Base-by-base conservation (phyloP, 2,888 invertebrate genomes). In the Ornithoptera priamus region DNA sequence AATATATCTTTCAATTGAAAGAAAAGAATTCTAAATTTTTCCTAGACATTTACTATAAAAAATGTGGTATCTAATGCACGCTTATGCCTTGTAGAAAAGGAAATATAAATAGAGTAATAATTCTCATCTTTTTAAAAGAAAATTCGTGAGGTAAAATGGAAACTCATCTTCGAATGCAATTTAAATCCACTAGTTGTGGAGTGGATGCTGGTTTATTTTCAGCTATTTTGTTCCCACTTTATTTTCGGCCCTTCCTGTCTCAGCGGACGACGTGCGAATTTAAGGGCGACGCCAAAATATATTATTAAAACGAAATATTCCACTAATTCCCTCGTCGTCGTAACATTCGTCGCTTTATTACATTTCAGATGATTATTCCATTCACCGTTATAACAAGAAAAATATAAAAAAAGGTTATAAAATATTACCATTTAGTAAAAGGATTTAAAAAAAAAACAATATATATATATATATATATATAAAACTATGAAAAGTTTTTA, bases 241-340 rank as follows among this genome's bases (percentile, higher is more conserved):
- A 90, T 91, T 90, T 86, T 85, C 75, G 86, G 87, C 86, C 85
- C 84, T 89, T 90, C 89, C 90, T 88, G 89, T 88, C 87, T 82
- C 85, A 81, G 75, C 82, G 80, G 79, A 81, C 85, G 85, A 84
- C 86, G 87, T 90, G 91, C 90, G 85, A 92, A 92, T 92, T 85
- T 88, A 90, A 91, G 89, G 89, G 87, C 87, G 80, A 75, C 78
- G 78, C 74, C 78, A 78, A 72, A 72, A 72, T 73, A 72, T 67
- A 70, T 70, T 70, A 70, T 70, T 67, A 65, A 68, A 62, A 72
- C 68, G 67, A 70, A 72, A 73, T 70, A 68, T 70, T 64, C 24
- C 62, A 64, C 67, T 72, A 63, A 70, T 66, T 70, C 66, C 70
- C 66, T 10, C 66, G 66, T 15, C 46, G 63, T 42, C 62, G 58